Percentiles rank a stretch among this genome's conserved stretches.
Conservation (phyloP, 2,888 invertebrate species). For the Acrobeloides nanus region DNA sequence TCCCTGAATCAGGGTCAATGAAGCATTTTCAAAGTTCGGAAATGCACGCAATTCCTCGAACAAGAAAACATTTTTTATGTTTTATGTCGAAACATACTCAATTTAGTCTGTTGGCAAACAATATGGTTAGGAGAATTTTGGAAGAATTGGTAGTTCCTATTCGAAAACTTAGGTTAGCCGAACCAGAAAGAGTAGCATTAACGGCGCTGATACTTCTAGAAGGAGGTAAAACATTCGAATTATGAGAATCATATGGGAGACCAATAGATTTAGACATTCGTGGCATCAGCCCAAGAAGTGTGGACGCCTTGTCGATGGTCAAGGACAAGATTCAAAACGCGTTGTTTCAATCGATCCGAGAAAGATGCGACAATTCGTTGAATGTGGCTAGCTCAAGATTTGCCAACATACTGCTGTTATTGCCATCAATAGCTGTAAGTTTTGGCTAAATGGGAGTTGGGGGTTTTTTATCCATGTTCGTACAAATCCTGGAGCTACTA, state of each 20-base stretch:
- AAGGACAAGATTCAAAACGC: conserved; percentile 44
- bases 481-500: too few species aligned
- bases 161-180: conserved; percentile 29
- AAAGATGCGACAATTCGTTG: conserved; percentile 28
- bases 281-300: conserved; percentile 3
- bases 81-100: too few species aligned
- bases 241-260: not conserved
- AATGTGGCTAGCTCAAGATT: conserved; percentile 41
- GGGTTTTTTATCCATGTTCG: too few species aligned
- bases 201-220: conserved; percentile 44
- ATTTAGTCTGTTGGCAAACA: conserved; percentile 43
- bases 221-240: conserved; percentile 25
- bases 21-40: too few species aligned
- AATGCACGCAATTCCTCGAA: too few species aligned
- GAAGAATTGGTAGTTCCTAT: conserved; percentile 46
- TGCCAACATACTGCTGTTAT: conserved; percentile 42
- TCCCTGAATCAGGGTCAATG: too few species aligned
- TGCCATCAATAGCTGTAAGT: conserved; percentile 47
- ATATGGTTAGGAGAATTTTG: conserved; percentile 40
- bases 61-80: too few species aligned
- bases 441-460: too few species aligned
- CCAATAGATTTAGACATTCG: conserved; percentile 9
- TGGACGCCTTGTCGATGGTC: conserved; percentile 25
- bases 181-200: conserved; percentile 39
- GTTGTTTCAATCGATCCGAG: conserved; percentile 40